Evolutionary conservation across 2,888 invertebrate genomes (phyloP), one percentile per base, ranked within the genome.

Genomic region (Junonia oenone): DNA sequence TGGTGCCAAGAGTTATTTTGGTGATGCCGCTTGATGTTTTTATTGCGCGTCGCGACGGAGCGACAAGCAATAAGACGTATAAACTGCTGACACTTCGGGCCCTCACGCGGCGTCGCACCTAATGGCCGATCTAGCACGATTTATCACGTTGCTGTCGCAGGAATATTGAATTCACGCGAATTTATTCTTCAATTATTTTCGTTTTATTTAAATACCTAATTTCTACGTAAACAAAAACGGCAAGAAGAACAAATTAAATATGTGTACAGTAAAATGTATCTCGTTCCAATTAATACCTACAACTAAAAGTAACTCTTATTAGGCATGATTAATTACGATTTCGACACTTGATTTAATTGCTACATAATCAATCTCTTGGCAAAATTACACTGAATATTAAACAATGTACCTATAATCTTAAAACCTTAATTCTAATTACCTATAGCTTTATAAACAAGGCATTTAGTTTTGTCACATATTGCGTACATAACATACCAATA

Each of bases 1-100:
- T 76, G 75, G 69, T 88, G 90, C 90, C 90, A 90, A 89, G 87
- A 90, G 90, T 86, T 90, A 90, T 90, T 90, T 89, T 83, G 82
- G 90, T 89, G 80, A 81, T 83, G 81, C 81, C 78, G 77, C 85
- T 81, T 84, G 90, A 87, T 89, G 90, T 86, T 89, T 90, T 90
- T 90, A 89, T 89, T 89, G 88, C 76, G 76, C 75, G 77, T 73
- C 83, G 84, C 85, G 83, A 75, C 80, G 75, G 75, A 68, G 75
- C 72, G 81, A 84, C 81, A 81, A 81, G 79, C 81, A 85, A 85
- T 83, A 84, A 84, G 85, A 83, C 78, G 76, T 80, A 78, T 75
- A 78, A 80, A 81, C 73, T 81, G 82, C 81, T 78, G 77, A 80
- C 75, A 76, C 75, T 73, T 65, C 71, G 65, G 69, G 76, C 82